Base-by-base conservation (phyloP, 2,888 invertebrate genomes). In the Zeuzera pyrina region DNA sequence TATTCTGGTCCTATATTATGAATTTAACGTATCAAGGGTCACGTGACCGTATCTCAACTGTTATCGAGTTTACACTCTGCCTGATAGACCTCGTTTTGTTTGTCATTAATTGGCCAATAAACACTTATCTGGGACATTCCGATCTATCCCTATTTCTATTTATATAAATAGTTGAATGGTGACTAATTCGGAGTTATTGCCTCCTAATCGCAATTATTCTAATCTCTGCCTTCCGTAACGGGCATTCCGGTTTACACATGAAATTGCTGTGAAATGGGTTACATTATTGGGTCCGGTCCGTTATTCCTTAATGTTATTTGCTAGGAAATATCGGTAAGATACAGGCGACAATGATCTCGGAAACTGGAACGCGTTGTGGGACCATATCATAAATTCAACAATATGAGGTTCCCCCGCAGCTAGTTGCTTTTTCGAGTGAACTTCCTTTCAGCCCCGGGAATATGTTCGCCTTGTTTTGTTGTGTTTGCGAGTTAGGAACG, bases 391-490 rank as follows among this genome's bases (percentile, higher is more conserved):
- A 79, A 79, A 78, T 79, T 73, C 52, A 57, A 67, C 67, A 73
- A 70, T 73, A 74, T 72, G 73, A 70, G 72, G 72, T 68, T 74
- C 65, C 65, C 65, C 61, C 65, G 60, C 63, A 67, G 69, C 68
- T 67, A 74, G 76, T 77, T 74, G 73, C 72, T 70, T 73, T 73
- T 74, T 73, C 68, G 65, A 71, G 67, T 67, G 70, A 76, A 74
- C 71, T 78, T 76, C 74, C 77, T 71, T 70, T 66, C 64, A 62
- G 59, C 58, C 55, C 58, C 58, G 71, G 68, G 74, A 74, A 77
- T 73, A 70, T 74, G 77, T 70, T 73, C 69, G 60, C 62, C 58
- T 71, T 74, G 74, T 77, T 76, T 72, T 79, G 78, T 79, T 79
- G 58, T 77, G 73, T 72, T 79, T 74, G 65, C 68, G 70, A 76